These are phyloP conservation scores for Sialis fuliginosa DNA, from an alignment of 2,888 invertebrate species.

Conservation along the genomic window DNA sequence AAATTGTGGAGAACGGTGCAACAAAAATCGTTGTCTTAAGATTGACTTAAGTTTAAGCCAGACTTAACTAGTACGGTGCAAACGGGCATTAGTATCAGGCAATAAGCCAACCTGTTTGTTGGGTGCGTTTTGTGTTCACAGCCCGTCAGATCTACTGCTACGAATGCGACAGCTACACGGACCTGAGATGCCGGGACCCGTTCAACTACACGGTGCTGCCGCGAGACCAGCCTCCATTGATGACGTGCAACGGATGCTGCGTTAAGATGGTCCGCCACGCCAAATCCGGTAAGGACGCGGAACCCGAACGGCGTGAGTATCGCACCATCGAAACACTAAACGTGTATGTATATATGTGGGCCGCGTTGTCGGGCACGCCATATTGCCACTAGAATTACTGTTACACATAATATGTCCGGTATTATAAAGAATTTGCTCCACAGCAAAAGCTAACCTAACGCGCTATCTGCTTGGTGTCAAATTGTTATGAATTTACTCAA, in stretches of 20 bases:
- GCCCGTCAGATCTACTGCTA: constrained; percentile 84
- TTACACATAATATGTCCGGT: no score
- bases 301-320: constrained; percentile 1
- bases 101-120: background rate
- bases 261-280: constrained; percentile 90
- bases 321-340: background rate
- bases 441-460: no score
- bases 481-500: no score
- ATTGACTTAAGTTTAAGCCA: no score
- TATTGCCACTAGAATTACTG: background rate
- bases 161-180: constrained; percentile 87
- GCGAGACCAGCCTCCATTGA: constrained; percentile 70
- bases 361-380: background rate
- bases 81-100: no score
- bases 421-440: no score
- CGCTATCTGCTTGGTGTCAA: no score
- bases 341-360: background rate
- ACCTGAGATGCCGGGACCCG: constrained; percentile 77
- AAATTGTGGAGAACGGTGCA: no score
- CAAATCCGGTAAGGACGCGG: constrained; percentile 58
- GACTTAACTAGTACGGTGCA: no score
- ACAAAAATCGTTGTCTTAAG: no score
- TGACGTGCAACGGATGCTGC: constrained; percentile 85
- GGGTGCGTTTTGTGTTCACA: constrained; percentile 22
- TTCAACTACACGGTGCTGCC: constrained; percentile 85